A percentile compares a stretch with the other conserved stretches of the same genome.
Evolutionary conservation across 2,888 invertebrate genomes (phyloP).

Genomic region (Diogma glabrata): DNA sequence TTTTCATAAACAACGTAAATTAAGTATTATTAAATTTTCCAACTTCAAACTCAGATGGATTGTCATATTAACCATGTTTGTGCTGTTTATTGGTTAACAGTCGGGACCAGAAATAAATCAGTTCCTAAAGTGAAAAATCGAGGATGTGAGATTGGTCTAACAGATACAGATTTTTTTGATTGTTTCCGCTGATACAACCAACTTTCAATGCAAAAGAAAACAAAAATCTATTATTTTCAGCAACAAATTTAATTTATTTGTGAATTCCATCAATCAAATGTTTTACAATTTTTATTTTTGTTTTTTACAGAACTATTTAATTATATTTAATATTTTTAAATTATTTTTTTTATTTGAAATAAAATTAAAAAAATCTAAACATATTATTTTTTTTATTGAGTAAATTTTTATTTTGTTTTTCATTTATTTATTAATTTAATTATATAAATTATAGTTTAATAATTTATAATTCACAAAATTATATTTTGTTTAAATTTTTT

Average conservation of each 20-base stretch:
- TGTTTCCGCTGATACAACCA: no score
- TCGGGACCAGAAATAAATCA: no score
- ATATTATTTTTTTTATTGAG: constrained; percentile 1
- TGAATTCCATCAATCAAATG: constrained; percentile 11
- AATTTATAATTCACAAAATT: constrained; percentile 7
- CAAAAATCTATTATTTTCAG: constrained; percentile 10
- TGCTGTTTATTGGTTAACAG: no score
- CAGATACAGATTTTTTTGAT: no score
- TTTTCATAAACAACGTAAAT: no score
- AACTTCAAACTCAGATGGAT: no score
- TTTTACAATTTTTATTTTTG: constrained; percentile 6
- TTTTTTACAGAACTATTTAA: constrained; percentile 5
- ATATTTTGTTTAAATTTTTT: constrained; percentile 3
- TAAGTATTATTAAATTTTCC: no score
- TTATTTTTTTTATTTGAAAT: background rate
- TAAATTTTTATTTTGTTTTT: constrained; percentile 1
- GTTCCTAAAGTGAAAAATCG: no score
- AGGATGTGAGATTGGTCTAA: no score
- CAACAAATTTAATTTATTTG: constrained; percentile 11
- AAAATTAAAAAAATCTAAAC: constrained; percentile 1
- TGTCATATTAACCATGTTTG: no score
- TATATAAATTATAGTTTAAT: background rate
- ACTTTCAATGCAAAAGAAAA: no score
- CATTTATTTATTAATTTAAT: background rate
- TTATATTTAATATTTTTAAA: constrained; percentile 5